phyloP scores from a whole-genome alignment of 2,113 vertebrate species.

The Pelodiscus sinensis region DNA sequence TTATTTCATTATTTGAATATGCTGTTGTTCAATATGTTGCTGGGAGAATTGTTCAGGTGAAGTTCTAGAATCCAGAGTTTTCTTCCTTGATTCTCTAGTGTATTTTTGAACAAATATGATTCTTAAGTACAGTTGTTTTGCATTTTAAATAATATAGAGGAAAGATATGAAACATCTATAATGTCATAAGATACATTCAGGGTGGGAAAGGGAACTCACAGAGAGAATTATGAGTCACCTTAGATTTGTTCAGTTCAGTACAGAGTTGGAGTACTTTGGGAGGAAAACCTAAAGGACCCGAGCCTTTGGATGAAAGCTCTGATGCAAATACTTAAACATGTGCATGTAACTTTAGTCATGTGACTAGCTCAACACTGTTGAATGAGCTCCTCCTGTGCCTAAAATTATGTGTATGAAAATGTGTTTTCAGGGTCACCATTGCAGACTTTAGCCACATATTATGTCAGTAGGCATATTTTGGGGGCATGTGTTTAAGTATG shows the following conservation, averaged over 20 bases:
- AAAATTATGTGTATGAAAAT: neutral
- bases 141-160: neutral
- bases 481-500: neutral
- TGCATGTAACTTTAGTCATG: neutral
- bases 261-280: neutral
- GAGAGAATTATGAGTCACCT: neutral
- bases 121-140: neutral
- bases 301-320: neutral
- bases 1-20: conserved; percentile 36
- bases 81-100: conserved; percentile 46
- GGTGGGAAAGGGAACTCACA: neutral
- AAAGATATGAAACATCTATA: conserved; percentile 4
- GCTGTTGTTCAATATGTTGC: conserved; percentile 37
- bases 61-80: conserved; percentile 48
- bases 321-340: neutral
- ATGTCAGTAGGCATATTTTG: neutral
- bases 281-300: neutral
- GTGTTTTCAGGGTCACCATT: neutral
- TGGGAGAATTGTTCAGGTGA: neutral
- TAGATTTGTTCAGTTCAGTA: neutral
- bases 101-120: conserved; percentile 7
- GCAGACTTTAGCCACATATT: too few species aligned
- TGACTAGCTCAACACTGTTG: neutral
- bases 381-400: neutral
- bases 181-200: conserved; percentile 6